Evolutionary conservation across 2,888 invertebrate species (phyloP).

Genomic region (Monochamus alternatus): DNA sequence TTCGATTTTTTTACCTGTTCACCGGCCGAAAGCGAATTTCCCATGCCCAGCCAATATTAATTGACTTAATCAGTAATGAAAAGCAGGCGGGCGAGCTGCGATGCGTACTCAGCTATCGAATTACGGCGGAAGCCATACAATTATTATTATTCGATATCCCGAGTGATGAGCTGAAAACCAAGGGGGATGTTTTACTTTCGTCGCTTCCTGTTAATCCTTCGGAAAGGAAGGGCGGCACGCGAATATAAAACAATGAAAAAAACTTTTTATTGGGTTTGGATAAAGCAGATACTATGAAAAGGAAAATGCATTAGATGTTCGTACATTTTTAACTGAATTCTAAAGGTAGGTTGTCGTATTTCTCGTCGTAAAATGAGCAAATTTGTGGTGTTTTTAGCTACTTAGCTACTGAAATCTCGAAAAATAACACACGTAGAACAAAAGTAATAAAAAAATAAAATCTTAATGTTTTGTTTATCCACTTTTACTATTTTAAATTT

Average conservation of each 20-base stretch:
- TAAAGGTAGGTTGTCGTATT: too few species aligned
- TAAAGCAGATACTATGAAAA: too few species aligned
- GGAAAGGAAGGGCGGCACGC: background rate
- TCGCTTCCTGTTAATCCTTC: conserved; percentile 52
- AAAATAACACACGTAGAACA: too few species aligned
- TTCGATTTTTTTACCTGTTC: conserved; percentile 11
- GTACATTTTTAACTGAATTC: too few species aligned
- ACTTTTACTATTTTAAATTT: too few species aligned
- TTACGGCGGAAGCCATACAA: conserved; percentile 53
- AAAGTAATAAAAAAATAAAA: too few species aligned
- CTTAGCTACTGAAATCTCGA: too few species aligned
- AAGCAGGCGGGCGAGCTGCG: conserved; percentile 53
- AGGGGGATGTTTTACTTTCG: conserved; percentile 54
- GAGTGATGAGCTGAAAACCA: conserved; percentile 50
- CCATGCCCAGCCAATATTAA: conserved; percentile 57
- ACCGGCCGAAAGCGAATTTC: conserved; percentile 39
- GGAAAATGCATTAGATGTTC: too few species aligned
- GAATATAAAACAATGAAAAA: background rate
- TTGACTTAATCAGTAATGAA: conserved; percentile 62
- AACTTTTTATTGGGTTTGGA: too few species aligned
- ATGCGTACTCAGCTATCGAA: conserved; percentile 41
- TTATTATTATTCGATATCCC: conserved; percentile 54
- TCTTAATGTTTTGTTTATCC: too few species aligned
- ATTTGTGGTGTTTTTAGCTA: too few species aligned
- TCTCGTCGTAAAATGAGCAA: too few species aligned